phyloP scores from a whole-genome alignment of 2,888 invertebrate species.

The Calliopum simillimum region DNA sequence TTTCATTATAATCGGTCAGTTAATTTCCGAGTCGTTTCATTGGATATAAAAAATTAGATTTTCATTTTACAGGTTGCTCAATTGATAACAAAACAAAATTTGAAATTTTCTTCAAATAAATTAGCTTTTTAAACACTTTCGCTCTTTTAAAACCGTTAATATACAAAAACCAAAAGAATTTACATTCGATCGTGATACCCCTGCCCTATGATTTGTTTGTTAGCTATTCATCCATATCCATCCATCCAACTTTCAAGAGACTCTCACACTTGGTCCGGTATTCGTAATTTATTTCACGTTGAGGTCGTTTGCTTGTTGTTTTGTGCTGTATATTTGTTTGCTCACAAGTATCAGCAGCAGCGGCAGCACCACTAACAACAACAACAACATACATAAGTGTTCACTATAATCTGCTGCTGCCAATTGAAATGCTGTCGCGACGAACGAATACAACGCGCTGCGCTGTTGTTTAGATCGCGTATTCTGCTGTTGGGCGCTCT shows the following conservation, averaged over 20 bases:
- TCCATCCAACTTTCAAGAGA: background rate
- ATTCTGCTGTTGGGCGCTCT: too few species aligned
- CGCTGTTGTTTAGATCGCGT: too few species aligned
- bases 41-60: too few species aligned
- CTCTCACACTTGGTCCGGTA: background rate
- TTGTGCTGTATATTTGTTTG: slow-evolving; percentile 20
- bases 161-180: slow-evolving; percentile 22
- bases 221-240: too few species aligned
- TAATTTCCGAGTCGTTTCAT: too few species aligned
- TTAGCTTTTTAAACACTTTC: background rate
- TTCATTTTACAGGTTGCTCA: too few species aligned
- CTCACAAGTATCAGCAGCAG: slow-evolving; percentile 4
- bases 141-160: slow-evolving; percentile 2
- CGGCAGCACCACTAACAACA: background rate
- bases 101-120: background rate
- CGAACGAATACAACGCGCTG: too few species aligned
- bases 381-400: background rate
- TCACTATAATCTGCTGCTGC: too few species aligned
- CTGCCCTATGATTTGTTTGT: too few species aligned
- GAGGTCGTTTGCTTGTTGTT: slow-evolving; percentile 33
- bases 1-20: too few species aligned
- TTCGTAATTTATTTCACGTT: slow-evolving; percentile 29
- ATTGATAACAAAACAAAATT: background rate
- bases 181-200: background rate
- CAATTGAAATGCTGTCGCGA: too few species aligned